Percentiles rank a stretch among this genome's conserved stretches.
Conservation (phyloP, 2,797 vertebrate genomes). For the Myotis pilosus region DNA sequence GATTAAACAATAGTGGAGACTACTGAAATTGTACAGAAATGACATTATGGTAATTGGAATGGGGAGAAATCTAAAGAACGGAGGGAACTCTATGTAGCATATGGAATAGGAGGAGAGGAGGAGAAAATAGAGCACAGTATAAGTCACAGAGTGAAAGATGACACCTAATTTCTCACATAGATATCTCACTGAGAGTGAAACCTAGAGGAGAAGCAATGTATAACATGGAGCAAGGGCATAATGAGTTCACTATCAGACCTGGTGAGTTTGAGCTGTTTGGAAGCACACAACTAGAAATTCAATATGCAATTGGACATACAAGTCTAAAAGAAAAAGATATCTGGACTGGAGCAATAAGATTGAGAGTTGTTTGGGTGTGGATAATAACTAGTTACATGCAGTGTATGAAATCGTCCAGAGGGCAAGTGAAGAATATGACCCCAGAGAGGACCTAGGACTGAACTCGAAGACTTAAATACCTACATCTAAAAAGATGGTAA, state of each 20-base stretch:
- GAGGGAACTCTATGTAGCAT: background rate
- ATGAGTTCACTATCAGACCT: background rate
- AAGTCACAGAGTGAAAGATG: background rate
- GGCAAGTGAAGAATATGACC: background rate
- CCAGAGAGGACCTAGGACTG: background rate
- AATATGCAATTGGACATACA: background rate
- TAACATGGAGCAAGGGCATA: background rate
- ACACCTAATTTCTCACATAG: background rate
- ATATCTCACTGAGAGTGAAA: background rate
- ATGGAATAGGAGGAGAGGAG: background rate
- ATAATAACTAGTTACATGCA: background rate
- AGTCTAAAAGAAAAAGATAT: background rate
- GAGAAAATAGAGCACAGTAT: background rate
- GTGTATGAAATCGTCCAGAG: background rate
- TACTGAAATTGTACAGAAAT: background rate
- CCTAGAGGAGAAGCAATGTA: background rate
- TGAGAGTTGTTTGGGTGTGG: background rate
- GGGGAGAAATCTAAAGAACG: slow-evolving; percentile 3
- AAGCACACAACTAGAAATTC: background rate
- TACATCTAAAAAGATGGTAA: background rate
- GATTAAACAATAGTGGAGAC: background rate
- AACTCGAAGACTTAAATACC: background rate
- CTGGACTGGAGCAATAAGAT: background rate
- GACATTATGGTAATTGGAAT: background rate
- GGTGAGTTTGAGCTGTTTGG: background rate